Base-by-base conservation (phyloP, 1,140 invertebrate genomes). In the Sinonovacula constricta region DNA sequence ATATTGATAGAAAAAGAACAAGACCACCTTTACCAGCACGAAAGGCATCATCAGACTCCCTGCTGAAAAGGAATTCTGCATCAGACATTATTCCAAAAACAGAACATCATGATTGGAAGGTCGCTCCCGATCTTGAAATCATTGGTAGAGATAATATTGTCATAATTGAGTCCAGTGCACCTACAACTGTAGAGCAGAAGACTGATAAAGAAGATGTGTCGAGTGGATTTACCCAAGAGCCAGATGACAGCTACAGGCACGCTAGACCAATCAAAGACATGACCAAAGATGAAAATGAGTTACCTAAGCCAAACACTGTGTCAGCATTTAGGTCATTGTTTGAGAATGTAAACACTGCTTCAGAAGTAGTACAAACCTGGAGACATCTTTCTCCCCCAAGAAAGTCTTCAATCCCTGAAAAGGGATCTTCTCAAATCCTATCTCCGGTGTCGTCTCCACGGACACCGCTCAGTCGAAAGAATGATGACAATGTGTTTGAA, bases 271-370 rank as follows among this genome's bases (percentile, higher is more conserved):
- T 78, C 1, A 79, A 60, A 57, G 80, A 74, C 5, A 59, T 76
- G 14, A 56, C 59, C 26, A 51, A 28, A 30, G 72, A 74, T 28
- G 83, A 82, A 57, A 75, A 85, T 81, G 87, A 88, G 79, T 72
- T 88, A 56, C 85, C 87, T 10, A 88, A 88, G 68, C 85, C 83
- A 33, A 88, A 88, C 59, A 88, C 84, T 59, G 88, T 89, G 18
- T 82, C 83, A 30, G 81, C 79, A 26, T 82, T 86, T 60, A 77
- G 87, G 26, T 81, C 68, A 59, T 78, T 88, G 39, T 89, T 89
- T 83, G 88, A 89, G 72, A 80, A 79, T 18, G 72, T 69, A 18
- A 33, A 62, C 54, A 67, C 45, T 39, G 28, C 56, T 57, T n/a
- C 28, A 54, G 62, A 76, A 5, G 31, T 60, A 39, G n/a, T 76